A percentile compares a stretch with the other conserved stretches of the same genome.
Evolutionary conservation across 1,140 invertebrate genomes (phyloP).

Genomic region (Drosophila nannoptera): DNA sequence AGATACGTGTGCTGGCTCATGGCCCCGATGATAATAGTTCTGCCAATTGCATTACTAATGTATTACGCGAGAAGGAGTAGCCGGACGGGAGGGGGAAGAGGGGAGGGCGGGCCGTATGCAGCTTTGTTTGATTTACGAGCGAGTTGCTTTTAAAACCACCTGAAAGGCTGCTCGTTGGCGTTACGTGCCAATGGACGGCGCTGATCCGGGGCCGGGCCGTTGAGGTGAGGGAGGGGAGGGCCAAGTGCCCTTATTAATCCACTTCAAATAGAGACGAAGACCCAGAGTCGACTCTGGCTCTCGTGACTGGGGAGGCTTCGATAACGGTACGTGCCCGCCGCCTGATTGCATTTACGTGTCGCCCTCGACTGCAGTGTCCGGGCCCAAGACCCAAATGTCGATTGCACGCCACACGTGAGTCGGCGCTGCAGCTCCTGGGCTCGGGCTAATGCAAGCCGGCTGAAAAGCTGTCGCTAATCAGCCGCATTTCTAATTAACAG

Average conservation of each 20-base stretch:
- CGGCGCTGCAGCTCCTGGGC: slow-evolving; percentile 4
- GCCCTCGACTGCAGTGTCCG: slow-evolving; percentile 8
- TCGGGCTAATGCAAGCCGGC: slow-evolving; percentile 6
- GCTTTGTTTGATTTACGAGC: slow-evolving; percentile 38
- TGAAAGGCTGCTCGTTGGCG: slow-evolving; percentile 19
- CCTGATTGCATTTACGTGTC: slow-evolving; percentile 74
- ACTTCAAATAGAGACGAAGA: slow-evolving; percentile 30
- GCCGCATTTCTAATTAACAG: slow-evolving; percentile 64
- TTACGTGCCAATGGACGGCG: slow-evolving; percentile 29
- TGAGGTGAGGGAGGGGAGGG: not conserved
- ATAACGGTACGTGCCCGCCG: slow-evolving; percentile 59
- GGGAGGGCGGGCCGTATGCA: not conserved
- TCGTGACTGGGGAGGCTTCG: slow-evolving; percentile 17
- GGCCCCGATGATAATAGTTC: slow-evolving; percentile 21
- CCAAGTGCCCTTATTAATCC: slow-evolving; percentile 42
- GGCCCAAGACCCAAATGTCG: slow-evolving; percentile 3
- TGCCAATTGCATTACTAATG: slow-evolving; percentile 6
- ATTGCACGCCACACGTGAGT: slow-evolving; percentile 24
- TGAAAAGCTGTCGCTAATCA: slow-evolving; percentile 45
- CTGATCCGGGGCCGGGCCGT: no score
- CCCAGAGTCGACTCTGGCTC: not conserved
- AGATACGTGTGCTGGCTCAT: slow-evolving; percentile 3
- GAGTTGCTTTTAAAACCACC: slow-evolving; percentile 30
- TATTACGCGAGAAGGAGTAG: not conserved
- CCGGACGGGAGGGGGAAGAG: not conserved